phyloP scores from a whole-genome alignment of 2,888 invertebrate species.

The Drosophila anomelani region DNA sequence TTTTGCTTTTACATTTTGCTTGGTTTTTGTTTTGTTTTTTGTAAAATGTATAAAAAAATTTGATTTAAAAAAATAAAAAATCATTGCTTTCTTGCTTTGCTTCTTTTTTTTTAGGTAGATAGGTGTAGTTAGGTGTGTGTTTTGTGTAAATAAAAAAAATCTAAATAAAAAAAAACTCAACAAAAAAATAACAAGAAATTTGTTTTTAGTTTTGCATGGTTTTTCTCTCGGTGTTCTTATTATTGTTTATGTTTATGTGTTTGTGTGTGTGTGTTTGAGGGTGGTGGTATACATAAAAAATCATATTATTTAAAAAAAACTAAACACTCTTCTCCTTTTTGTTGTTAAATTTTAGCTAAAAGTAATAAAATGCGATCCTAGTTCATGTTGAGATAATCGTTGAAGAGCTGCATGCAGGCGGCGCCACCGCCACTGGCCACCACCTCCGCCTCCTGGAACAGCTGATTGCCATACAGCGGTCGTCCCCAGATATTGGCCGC shows the following conservation, averaged over 20 bases:
- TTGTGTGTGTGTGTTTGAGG: neutral
- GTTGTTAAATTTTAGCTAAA: conserved; percentile 59
- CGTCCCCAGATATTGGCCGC: conserved; percentile 70
- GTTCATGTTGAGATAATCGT: conserved; percentile 88
- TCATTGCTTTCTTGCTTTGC: conserved; percentile 57
- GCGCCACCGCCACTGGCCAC: conserved; percentile 68
- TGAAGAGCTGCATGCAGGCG: conserved; percentile 87
- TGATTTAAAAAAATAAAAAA: conserved; percentile 64
- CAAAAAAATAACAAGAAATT: conserved; percentile 70
- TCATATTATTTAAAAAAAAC: conserved; percentile 36
- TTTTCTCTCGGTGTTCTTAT: conserved; percentile 33
- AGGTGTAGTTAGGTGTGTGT: conserved; percentile 16
- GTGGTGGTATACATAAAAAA: conserved; percentile 25
- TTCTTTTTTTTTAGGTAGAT: neutral
- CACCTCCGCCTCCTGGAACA: conserved; percentile 55
- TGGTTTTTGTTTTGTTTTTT: conserved; percentile 45
- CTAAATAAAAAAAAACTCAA: conserved; percentile 60
- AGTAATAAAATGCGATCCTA: conserved; percentile 77
- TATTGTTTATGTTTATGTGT: conserved; percentile 3
- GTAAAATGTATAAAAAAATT: conserved; percentile 58
- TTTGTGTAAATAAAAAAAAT: conserved; percentile 39
- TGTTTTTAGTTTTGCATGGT: conserved; percentile 45
- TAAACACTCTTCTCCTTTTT: conserved; percentile 38
- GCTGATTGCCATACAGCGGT: conserved; percentile 40
- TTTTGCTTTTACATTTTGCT: conserved; percentile 37